These are phyloP conservation scores for Drosophila helvetica DNA, from an alignment of 2,888 invertebrate species.

Conservation along the genomic window DNA sequence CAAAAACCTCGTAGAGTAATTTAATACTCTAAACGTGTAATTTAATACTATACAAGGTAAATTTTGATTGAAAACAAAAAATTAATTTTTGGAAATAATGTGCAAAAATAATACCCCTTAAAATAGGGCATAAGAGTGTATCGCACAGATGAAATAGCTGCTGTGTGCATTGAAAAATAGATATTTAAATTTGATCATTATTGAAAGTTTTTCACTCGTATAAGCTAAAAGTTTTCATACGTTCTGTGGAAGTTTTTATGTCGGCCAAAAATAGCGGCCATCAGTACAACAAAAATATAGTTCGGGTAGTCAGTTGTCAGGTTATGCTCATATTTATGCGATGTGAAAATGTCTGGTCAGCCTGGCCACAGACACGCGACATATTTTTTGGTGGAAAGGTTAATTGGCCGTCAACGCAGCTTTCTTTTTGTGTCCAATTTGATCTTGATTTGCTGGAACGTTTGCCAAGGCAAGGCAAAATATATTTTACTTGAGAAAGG, in stretches of 20 bases:
- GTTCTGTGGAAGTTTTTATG: neutral
- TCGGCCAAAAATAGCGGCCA: neutral
- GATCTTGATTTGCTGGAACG: conserved; percentile 59
- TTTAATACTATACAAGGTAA: neutral
- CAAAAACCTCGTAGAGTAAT: neutral
- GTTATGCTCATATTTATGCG: conserved; percentile 29
- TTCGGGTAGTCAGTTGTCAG: neutral
- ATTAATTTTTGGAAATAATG: no score
- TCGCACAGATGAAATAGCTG: no score
- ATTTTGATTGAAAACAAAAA: neutral
- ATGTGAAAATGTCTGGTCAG: conserved; percentile 45
- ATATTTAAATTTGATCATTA: neutral
- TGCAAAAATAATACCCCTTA: no score
- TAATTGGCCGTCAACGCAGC: conserved; percentile 38
- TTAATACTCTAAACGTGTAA: no score
- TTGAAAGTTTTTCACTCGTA: neutral
- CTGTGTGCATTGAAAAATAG: no score
- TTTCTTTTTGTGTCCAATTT: conserved; percentile 22
- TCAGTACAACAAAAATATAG: neutral
- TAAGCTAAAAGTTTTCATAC: neutral
- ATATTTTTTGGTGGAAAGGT: conserved; percentile 24
- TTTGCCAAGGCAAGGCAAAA: no score
- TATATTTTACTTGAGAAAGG: no score
- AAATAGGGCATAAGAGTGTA: no score
- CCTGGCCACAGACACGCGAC: conserved; percentile 3